phyloP scores from a whole-genome alignment of 2,888 invertebrate genomes.

The Galerucella nymphaeae region DNA sequence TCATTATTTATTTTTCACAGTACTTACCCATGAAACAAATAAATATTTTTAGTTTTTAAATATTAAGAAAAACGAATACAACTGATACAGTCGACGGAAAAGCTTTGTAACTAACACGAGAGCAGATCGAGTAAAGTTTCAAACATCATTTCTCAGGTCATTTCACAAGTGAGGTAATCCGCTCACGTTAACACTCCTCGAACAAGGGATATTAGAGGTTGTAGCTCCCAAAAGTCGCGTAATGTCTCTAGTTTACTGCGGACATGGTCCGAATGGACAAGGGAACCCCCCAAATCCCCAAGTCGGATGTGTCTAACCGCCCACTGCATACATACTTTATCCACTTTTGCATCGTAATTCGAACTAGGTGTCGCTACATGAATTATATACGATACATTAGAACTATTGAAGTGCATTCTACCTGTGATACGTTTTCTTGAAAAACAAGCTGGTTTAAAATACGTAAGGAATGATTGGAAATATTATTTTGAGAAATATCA shows the following conservation, averaged over 20 bases:
- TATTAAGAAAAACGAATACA: no score
- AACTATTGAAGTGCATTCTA: slow-evolving; percentile 9
- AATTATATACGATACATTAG: slow-evolving; percentile 28
- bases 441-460: neutral
- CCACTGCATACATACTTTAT: slow-evolving; percentile 49
- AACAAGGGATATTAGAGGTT: slow-evolving; percentile 35
- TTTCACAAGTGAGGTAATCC: slow-evolving; percentile 15
- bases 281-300: slow-evolving; percentile 11
- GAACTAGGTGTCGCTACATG: slow-evolving; percentile 18
- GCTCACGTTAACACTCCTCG: slow-evolving; percentile 30
- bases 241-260: slow-evolving; percentile 48
- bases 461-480: neutral
- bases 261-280: slow-evolving; percentile 37
- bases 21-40: no score
- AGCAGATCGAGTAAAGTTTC: no score
- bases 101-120: no score
- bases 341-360: slow-evolving; percentile 51
- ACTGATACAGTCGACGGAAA: no score
- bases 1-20: no score
- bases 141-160: slow-evolving; percentile 6
- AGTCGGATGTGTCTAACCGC: slow-evolving; percentile 29
- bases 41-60: no score
- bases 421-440: neutral
- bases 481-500: no score
- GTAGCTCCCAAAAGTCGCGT: slow-evolving; percentile 46